phyloP scores from a whole-genome alignment of 2,113 vertebrate genomes.

The Rhynchopsitta pachyrhyncha region DNA sequence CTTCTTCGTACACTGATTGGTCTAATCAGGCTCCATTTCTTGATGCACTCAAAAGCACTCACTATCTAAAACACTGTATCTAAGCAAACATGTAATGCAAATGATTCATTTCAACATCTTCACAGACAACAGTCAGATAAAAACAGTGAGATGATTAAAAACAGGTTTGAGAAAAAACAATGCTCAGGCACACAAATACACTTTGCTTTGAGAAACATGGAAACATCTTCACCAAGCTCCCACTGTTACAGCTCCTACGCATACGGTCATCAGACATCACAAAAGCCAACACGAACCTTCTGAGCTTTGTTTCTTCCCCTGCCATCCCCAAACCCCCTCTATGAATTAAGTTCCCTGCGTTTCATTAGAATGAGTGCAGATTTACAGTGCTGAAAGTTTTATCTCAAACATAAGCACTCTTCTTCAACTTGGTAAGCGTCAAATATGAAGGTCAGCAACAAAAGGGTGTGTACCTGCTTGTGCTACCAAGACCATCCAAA shows the following conservation, averaged over 20 bases:
- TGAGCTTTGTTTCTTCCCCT: neutral
- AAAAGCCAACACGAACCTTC: neutral
- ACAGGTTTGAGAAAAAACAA: neutral
- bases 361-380: neutral
- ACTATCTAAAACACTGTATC: neutral
- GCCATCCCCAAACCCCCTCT: fast-evolving
- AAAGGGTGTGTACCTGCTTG: neutral
- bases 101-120: neutral
- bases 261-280: fast-evolving
- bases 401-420: neutral
- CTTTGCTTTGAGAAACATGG: neutral
- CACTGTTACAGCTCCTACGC: neutral
- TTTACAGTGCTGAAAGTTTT: neutral
- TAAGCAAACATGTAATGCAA: neutral
- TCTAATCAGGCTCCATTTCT: neutral
- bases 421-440: neutral
- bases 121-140: neutral
- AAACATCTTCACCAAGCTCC: neutral
- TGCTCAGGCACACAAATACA: neutral
- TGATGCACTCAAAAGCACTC: neutral
- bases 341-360: neutral
- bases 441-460: neutral
- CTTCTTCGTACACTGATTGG: neutral
- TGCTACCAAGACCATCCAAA: neutral
- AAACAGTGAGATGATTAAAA: neutral